A percentile compares a stretch with the other conserved stretches of the same genome.
These are phyloP conservation scores for Microcebus lehilahytsara DNA, from an alignment of 2,113 vertebrate species.

Conservation along the genomic window DNA sequence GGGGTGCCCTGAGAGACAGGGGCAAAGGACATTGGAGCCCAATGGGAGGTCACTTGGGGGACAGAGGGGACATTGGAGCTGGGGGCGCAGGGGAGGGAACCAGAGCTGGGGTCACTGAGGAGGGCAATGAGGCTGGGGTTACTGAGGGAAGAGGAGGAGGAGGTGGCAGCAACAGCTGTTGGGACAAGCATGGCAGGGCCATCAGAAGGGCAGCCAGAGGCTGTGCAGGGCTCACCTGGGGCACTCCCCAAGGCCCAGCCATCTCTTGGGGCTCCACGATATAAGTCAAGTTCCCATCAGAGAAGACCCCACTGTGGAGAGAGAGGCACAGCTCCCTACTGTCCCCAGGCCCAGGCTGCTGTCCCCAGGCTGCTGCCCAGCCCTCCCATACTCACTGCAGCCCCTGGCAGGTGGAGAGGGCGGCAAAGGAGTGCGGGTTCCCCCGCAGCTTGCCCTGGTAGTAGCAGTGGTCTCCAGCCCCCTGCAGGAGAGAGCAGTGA, in stretches of 20 bases:
- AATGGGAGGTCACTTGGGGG: constrained; percentile 50
- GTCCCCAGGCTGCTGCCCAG: fast-evolving
- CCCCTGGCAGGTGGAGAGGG: constrained; percentile 94
- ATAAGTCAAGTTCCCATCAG: constrained; percentile 90
- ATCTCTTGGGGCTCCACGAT: constrained; percentile 87
- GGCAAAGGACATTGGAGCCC: constrained; percentile 74
- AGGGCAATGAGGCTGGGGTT: constrained; percentile 62
- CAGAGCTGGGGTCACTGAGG: constrained; percentile 53
- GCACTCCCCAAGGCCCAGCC: constrained; percentile 44
- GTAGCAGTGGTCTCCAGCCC: constrained; percentile 94
- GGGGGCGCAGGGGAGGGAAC: constrained; percentile 40
- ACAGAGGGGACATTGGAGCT: constrained; percentile 69
- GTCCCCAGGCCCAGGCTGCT: neutral
- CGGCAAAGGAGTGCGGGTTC: constrained; percentile 87
- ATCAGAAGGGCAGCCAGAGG: neutral
- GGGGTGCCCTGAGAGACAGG: constrained; percentile 58
- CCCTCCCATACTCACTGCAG: constrained; percentile 86
- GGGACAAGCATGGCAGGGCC: neutral
- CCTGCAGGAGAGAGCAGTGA: constrained; percentile 79
- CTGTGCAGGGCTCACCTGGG: constrained; percentile 77
- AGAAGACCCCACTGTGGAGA: constrained; percentile 91
- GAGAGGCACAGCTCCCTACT: neutral
- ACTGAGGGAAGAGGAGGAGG: neutral
- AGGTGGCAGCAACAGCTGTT: neutral
- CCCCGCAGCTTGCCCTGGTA: constrained; percentile 93